These are phyloP conservation scores for Radopholus similis DNA, from an alignment of 1,140 invertebrate species.

Conservation along the genomic window DNA sequence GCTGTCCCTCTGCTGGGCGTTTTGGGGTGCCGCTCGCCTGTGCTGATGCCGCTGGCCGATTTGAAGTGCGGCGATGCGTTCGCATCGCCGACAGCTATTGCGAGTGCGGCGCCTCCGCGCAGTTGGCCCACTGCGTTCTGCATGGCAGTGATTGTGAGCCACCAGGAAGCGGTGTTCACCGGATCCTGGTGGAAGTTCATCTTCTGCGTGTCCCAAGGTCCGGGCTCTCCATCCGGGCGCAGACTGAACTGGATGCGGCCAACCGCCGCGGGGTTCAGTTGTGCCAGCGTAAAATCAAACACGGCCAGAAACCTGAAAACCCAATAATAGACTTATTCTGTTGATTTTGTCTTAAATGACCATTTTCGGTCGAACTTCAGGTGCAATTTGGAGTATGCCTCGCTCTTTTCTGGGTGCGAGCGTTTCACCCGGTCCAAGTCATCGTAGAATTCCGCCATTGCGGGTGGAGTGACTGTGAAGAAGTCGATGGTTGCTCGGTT, in stretches of 20 bases:
- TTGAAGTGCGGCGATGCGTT: constrained; percentile 14
- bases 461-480: neutral
- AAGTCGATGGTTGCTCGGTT: constrained; percentile 4
- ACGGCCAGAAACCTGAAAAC: neutral
- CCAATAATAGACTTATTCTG: too few relatives aligned
- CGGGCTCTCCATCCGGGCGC: neutral
- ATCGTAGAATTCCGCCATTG: neutral
- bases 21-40: neutral
- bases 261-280: neutral
- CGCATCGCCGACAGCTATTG: constrained; percentile 5
- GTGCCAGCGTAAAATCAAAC: neutral
- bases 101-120: neutral
- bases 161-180: neutral
- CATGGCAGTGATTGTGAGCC: neutral
- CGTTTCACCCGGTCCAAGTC: neutral
- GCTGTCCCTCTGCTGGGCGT: neutral
- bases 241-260: neutral
- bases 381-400: neutral
- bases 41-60: constrained; percentile 9
- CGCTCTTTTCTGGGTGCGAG: too few relatives aligned
- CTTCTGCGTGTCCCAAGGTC: neutral
- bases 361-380: too few relatives aligned
- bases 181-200: neutral
- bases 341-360: neutral
- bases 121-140: neutral